A percentile compares a stretch with the other conserved stretches of the same genome.
Conservation (phyloP, 2,888 invertebrate species). For the Eupithecia centaureata region DNA sequence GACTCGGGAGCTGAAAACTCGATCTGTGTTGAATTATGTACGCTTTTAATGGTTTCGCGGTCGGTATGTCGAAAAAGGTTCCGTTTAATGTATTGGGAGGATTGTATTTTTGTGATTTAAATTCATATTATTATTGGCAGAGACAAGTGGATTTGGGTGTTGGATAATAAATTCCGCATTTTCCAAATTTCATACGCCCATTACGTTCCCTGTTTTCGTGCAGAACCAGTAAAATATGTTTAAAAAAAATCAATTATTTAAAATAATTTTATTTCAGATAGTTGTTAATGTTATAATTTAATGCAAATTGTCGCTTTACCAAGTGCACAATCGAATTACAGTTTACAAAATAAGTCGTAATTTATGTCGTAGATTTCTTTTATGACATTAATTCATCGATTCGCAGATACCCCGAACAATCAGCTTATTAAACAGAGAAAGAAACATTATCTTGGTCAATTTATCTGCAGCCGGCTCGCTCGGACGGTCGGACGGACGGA, state of each 20-base stretch:
- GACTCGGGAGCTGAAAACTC: conserved; percentile 74
- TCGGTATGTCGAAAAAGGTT: conserved; percentile 64
- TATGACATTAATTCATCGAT: conserved; percentile 38
- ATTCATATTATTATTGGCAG: conserved; percentile 63
- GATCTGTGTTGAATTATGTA: conserved; percentile 78
- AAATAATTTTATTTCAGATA: background rate
- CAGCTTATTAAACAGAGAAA: conserved; percentile 65
- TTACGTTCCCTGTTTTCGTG: conserved; percentile 25
- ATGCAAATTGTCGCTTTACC: conserved; percentile 6
- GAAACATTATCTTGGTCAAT: conserved; percentile 72
- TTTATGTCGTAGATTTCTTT: conserved; percentile 22
- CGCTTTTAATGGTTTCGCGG: conserved; percentile 73
- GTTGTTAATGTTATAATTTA: background rate
- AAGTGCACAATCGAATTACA: conserved; percentile 1
- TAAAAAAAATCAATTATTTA: too few relatives aligned
- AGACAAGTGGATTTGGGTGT: conserved; percentile 45
- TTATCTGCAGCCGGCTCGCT: conserved; percentile 64
- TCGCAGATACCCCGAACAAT: conserved; percentile 47
- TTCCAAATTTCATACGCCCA: conserved; percentile 39
- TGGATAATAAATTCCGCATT: conserved; percentile 40
- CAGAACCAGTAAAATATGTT: conserved; percentile 4
- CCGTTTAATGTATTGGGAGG: conserved; percentile 66
- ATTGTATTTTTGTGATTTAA: conserved; percentile 64
- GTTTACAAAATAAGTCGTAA: background rate
- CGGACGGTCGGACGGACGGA: conserved; percentile 52